Evolutionary conservation across 2,888 invertebrate species (phyloP).

Genomic region (Dendrolimus houi): DNA sequence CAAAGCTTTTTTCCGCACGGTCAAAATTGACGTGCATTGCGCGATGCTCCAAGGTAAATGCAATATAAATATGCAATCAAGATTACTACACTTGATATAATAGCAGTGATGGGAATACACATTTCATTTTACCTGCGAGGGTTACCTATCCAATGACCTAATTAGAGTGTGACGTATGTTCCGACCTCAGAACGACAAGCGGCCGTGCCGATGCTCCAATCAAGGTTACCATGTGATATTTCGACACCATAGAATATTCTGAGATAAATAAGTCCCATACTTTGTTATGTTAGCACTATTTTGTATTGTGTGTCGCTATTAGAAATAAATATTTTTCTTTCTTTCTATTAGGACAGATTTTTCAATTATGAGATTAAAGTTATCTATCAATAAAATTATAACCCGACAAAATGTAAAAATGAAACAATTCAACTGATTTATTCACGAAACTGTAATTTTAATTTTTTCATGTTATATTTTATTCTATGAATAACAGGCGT

Average conservation of each 20-base stretch:
- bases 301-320: no score
- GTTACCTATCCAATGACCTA: constrained; percentile 41
- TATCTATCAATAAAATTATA: no score
- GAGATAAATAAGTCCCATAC: no score
- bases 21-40: neutral
- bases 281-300: no score
- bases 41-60: neutral
- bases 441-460: no score
- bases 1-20: neutral
- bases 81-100: constrained; percentile 1
- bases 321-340: no score
- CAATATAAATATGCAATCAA: neutral
- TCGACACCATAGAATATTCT: constrained; percentile 21
- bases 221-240: constrained; percentile 40
- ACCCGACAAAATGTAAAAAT: no score
- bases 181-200: constrained; percentile 38
- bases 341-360: no score
- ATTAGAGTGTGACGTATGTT: constrained; percentile 51
- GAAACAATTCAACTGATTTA: no score
- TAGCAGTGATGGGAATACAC: constrained; percentile 1
- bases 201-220: constrained; percentile 21
- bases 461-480: no score
- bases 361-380: no score
- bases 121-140: constrained; percentile 17
- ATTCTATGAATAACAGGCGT: no score